Evolutionary conservation across 1,140 invertebrate species (phyloP).

Genomic region (Drosophila pectinifera): DNA sequence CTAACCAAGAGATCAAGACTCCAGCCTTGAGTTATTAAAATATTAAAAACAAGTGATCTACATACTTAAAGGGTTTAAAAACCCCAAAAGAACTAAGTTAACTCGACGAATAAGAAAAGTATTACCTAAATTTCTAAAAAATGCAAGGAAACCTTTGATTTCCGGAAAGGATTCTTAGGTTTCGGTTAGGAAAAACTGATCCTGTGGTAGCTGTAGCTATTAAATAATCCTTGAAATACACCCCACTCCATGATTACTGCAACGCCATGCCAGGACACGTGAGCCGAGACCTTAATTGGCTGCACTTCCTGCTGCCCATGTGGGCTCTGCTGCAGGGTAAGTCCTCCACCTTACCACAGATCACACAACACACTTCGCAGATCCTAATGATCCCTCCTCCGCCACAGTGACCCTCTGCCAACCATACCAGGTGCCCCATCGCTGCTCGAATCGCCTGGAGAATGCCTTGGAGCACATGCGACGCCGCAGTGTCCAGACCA

Average conservation of each 20-base stretch:
- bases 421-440: conserved; percentile 68
- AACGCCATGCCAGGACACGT: conserved; percentile 34
- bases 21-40: not conserved
- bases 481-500: conserved; percentile 82
- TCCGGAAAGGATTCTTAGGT: not conserved
- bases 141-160: not conserved
- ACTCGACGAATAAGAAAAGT: not conserved
- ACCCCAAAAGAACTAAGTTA: not conserved
- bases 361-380: not conserved
- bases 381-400: not conserved
- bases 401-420: conserved; percentile 49
- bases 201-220: no score
- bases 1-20: not conserved
- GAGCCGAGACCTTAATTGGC: conserved; percentile 20
- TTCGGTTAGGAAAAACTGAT: not conserved
- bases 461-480: conserved; percentile 86
- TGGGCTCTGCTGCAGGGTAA: conserved; percentile 53
- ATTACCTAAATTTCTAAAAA: not conserved
- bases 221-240: not conserved
- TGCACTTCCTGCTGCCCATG: conserved; percentile 44
- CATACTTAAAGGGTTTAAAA: not conserved
- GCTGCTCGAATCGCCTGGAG: conserved; percentile 85
- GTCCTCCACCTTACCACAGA: conserved; percentile 1
- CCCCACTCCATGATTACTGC: conserved; percentile 16
- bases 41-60: not conserved